These are phyloP conservation scores for Phorcus lineatus DNA, from an alignment of 2,888 invertebrate species.

Conservation along the genomic window DNA sequence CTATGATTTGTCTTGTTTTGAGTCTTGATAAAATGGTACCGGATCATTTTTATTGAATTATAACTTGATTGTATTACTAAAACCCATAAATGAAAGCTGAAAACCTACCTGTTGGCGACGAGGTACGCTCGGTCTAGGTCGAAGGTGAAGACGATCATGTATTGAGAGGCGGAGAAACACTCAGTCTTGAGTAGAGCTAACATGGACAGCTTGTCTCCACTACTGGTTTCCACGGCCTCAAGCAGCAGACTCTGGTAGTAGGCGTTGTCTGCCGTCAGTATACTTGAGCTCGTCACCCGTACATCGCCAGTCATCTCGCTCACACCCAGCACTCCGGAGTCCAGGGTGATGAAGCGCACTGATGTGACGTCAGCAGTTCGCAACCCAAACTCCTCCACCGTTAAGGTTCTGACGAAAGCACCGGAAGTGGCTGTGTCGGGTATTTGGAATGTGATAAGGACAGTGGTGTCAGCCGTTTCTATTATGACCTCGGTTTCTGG, in stretches of 20 bases:
- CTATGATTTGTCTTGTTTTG: too few species aligned
- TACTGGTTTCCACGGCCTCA: not conserved
- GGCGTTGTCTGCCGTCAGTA: constrained; percentile 28
- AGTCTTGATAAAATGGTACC: too few species aligned
- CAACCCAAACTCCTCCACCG: constrained; percentile 42
- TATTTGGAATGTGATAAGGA: constrained; percentile 44
- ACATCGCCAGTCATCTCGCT: constrained; percentile 47
- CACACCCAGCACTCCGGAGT: constrained; percentile 42
- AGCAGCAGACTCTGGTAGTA: constrained; percentile 36
- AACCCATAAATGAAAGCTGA: not conserved
- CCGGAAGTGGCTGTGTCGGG: constrained; percentile 37
- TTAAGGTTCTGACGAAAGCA: constrained; percentile 43
- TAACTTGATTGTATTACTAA: too few species aligned
- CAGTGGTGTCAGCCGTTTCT: constrained; percentile 10
- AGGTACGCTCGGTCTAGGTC: constrained; percentile 37
- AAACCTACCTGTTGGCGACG: constrained; percentile 45
- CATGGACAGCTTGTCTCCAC: not conserved
- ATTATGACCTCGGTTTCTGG: constrained; percentile 25
- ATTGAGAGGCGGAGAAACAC: constrained; percentile 38
- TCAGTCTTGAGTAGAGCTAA: constrained; percentile 47
- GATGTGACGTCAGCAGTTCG: constrained; percentile 31
- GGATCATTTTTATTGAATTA: too few species aligned
- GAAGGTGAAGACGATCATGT: constrained; percentile 46
- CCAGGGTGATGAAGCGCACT: constrained; percentile 35
- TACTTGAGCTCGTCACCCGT: constrained; percentile 30